phyloP scores from a whole-genome alignment of 2,888 invertebrate species.

The Hirtodrosophila confusa region DNA sequence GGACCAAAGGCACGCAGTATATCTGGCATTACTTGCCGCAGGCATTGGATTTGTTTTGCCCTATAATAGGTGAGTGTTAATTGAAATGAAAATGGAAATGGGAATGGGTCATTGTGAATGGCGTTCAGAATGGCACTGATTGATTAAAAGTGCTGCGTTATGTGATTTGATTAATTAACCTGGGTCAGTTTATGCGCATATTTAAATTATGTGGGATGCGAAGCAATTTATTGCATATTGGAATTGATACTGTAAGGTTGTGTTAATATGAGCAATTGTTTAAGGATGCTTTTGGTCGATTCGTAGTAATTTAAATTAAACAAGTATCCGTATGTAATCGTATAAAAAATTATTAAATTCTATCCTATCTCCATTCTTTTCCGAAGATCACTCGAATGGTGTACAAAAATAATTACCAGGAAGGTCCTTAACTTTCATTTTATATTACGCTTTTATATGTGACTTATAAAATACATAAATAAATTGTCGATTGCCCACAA shows the following conservation, averaged over 20 bases:
- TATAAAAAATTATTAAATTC: no score
- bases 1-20: slow-evolving; percentile 83
- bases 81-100: background rate
- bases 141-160: slow-evolving; percentile 18
- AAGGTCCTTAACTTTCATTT: no score
- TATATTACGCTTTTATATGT: no score
- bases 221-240: slow-evolving; percentile 12
- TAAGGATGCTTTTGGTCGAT: no score
- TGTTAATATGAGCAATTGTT: background rate
- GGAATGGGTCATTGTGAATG: slow-evolving; percentile 5
- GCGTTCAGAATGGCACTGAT: slow-evolving; percentile 17
- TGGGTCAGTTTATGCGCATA: background rate
- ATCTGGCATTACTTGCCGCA: slow-evolving; percentile 88
- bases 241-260: background rate
- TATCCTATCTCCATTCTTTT: no score
- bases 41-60: slow-evolving; percentile 96
- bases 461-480: no score
- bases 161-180: slow-evolving; percentile 4
- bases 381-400: no score
- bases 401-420: no score
- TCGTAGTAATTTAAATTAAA: no score
- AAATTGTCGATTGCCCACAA: no score
- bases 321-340: no score
- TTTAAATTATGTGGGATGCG: slow-evolving; percentile 6
- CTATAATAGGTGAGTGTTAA: slow-evolving; percentile 91